Conservation (phyloP, 2,888 invertebrate species). For the Macrophya alboannulata region DNA sequence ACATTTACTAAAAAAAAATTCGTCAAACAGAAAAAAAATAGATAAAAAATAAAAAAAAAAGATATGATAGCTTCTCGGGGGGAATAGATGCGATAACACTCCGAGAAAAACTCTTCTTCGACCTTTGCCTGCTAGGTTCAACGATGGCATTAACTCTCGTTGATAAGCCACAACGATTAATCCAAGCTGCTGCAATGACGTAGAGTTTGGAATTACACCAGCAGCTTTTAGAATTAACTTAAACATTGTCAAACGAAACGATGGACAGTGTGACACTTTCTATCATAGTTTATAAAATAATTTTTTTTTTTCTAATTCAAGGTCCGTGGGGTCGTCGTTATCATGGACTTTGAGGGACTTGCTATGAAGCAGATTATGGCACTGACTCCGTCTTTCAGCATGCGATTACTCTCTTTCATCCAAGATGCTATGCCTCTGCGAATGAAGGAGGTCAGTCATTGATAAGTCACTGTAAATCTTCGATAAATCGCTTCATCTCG, state of each 20-base stretch:
- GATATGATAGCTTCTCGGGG: not conserved
- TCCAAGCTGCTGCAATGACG: not conserved
- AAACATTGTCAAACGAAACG: not conserved
- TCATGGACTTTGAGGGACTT: constrained; percentile 92
- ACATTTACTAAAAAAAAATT: not conserved
- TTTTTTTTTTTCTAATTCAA: too few relatives aligned
- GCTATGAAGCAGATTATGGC: constrained; percentile 89
- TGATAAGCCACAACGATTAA: not conserved
- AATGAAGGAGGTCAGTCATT: constrained; percentile 85
- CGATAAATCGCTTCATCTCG: not conserved
- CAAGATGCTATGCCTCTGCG: constrained; percentile 94
- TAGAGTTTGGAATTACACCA: not conserved
- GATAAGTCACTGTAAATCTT: not conserved
- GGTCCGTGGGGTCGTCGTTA: constrained; percentile 89
- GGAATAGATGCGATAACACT: not conserved
- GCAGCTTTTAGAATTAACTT: not conserved
- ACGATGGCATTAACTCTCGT: not conserved
- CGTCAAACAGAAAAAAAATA: not conserved
- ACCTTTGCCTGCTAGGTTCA: not conserved
- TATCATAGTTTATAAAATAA: not conserved
- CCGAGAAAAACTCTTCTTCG: not conserved
- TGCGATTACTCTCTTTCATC: constrained; percentile 90
- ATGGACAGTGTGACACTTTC: not conserved
- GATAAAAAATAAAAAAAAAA: not conserved
- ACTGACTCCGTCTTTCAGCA: constrained; percentile 88